A percentile compares a stretch with the other conserved stretches of the same genome.
Evolutionary conservation across 2,797 vertebrate genomes (phyloP).

Genomic region (Pseudocheirus occidentalis): DNA sequence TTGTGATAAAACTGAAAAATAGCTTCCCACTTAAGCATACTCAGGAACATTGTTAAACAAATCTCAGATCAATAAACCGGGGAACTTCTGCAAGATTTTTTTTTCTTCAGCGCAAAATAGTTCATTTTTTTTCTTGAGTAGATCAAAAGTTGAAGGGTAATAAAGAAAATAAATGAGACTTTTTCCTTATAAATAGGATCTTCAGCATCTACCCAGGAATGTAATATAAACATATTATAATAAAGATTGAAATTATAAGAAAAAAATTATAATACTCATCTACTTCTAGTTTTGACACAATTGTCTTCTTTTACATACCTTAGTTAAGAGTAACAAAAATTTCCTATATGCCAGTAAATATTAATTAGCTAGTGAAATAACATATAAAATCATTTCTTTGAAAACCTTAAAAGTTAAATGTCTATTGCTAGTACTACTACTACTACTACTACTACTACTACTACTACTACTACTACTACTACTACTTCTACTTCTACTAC

Average conservation of each 20-base stretch:
- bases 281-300: neutral
- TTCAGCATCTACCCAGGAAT: neutral
- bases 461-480: no score
- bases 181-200: neutral
- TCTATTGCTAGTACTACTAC: no score
- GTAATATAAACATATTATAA: neutral
- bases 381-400: neutral
- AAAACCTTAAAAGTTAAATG: neutral
- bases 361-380: neutral
- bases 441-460: no score
- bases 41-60: conserved; percentile 43
- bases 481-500: no score
- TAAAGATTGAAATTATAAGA: neutral
- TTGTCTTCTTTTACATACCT: neutral
- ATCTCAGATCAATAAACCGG: neutral
- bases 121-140: neutral
- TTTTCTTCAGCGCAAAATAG: neutral
- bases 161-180: neutral
- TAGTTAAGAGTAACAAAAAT: neutral
- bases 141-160: neutral
- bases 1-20: conserved; percentile 46
- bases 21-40: neutral
- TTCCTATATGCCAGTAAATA: neutral
- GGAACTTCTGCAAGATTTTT: neutral
- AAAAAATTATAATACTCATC: neutral